Evolutionary conservation across 2,888 invertebrate genomes (phyloP).

Genomic region (Calephelis perditalis): DNA sequence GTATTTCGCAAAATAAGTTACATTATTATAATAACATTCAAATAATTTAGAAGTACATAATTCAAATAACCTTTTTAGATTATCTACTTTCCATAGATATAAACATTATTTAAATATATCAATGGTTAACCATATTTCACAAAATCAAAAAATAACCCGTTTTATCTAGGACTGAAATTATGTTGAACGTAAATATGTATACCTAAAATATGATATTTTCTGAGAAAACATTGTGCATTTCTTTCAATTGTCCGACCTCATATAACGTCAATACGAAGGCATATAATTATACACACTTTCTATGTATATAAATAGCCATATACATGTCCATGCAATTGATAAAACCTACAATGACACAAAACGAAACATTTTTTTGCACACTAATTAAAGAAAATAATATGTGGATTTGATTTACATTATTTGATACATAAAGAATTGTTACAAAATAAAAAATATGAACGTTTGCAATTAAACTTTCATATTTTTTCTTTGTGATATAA

Average conservation of each 20-base stretch:
- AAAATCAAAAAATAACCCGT: too few species aligned
- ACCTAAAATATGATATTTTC: too few species aligned
- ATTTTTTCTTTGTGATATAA: too few species aligned
- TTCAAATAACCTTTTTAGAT: too few species aligned
- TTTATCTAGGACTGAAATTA: too few species aligned
- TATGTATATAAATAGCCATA: slow-evolving; percentile 64
- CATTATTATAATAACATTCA: too few species aligned
- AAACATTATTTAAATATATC: slow-evolving; percentile 18
- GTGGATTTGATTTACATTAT: background rate
- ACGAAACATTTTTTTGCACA: too few species aligned
- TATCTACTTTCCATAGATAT: background rate
- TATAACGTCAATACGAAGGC: slow-evolving; percentile 33
- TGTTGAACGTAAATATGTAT: too few species aligned
- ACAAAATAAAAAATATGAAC: background rate
- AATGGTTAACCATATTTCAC: background rate
- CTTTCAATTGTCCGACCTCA: slow-evolving; percentile 17
- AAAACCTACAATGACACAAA: background rate
- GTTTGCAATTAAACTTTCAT: background rate
- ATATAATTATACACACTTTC: slow-evolving; percentile 58
- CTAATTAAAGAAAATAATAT: background rate
- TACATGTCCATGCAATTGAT: slow-evolving; percentile 13
- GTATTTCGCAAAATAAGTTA: too few species aligned
- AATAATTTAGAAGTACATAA: too few species aligned
- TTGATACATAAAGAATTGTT: background rate
- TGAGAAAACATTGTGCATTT: too few species aligned